Conservation (phyloP, 1,140 invertebrate genomes). For the Aphis craccivora region DNA sequence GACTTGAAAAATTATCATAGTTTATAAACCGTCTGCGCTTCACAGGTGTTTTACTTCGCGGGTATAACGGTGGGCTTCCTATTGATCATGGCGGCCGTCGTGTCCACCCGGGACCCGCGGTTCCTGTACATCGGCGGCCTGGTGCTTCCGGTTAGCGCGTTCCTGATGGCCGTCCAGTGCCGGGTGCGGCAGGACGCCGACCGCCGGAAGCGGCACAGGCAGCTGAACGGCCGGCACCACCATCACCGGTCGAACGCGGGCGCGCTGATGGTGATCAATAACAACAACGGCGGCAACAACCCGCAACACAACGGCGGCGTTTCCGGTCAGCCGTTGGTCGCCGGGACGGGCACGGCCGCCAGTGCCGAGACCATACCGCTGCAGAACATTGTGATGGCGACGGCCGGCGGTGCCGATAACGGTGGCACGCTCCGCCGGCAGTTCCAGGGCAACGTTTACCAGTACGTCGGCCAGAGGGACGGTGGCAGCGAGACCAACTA, state of each 20-base stretch:
- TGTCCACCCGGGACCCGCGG: constrained; percentile 69
- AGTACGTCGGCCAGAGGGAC: constrained; percentile 38
- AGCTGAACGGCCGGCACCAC: constrained; percentile 37
- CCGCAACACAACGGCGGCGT: not conserved
- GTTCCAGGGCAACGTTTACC: constrained; percentile 42
- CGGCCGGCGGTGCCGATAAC: not conserved
- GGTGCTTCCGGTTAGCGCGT: constrained; percentile 69
- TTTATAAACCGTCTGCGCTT: constrained; percentile 58
- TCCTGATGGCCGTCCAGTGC: constrained; percentile 70
- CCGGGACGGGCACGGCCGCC: not conserved
- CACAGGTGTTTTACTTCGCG: constrained; percentile 71
- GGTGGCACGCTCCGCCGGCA: constrained; percentile 14
- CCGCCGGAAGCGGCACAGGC: constrained; percentile 64
- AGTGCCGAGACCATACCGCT: constrained; percentile 21
- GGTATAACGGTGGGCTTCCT: constrained; percentile 71
- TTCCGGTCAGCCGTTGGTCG: not conserved
- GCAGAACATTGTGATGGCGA: not conserved
- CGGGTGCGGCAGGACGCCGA: constrained; percentile 69
- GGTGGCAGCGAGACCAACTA: not conserved
- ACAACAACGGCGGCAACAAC: too few relatives aligned
- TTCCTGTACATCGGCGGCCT: constrained; percentile 71
- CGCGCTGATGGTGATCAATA: not conserved
- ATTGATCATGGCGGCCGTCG: constrained; percentile 70
- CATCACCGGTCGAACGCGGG: constrained; percentile 33
- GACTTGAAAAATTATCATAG: too few relatives aligned